Percentiles rank a stretch among this genome's conserved stretches.
phyloP scores from a whole-genome alignment of 2,113 vertebrate genomes.

The Uropsilus gracilis region DNA sequence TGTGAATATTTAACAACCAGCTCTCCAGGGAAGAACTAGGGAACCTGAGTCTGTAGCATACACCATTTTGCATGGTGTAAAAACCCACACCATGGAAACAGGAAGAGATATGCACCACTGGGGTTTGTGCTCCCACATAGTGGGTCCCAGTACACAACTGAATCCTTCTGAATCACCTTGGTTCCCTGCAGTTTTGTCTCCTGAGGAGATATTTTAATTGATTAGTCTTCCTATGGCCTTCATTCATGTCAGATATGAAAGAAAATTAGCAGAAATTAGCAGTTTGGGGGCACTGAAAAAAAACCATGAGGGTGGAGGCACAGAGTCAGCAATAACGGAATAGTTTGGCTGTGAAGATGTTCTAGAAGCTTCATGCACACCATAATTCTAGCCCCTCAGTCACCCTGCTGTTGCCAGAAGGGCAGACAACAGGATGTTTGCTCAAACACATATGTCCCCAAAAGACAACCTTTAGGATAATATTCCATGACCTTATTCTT shows the following conservation, averaged over 20 bases:
- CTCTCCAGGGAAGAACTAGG: background rate
- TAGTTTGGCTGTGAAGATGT: too few relatives aligned
- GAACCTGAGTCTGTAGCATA: background rate
- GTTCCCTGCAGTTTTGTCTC: background rate
- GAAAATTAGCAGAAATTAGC: too few relatives aligned
- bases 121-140: too few relatives aligned
- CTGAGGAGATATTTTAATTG: background rate
- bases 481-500: background rate
- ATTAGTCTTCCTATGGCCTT: background rate
- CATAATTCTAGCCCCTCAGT: too few relatives aligned
- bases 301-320: too few relatives aligned
- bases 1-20: conserved; percentile 4
- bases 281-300: too few relatives aligned
- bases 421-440: too few relatives aligned
- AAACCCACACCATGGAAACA: background rate
- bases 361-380: too few relatives aligned
- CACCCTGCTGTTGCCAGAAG: too few relatives aligned
- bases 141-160: background rate
- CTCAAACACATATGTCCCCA: too few relatives aligned
- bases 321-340: too few relatives aligned
- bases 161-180: background rate
- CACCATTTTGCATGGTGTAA: background rate
- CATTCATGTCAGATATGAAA: background rate
- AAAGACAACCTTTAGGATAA: background rate
- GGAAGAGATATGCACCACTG: rapidly evolving